phyloP scores from a whole-genome alignment of 2,888 invertebrate genomes.

The Cephus runcator region DNA sequence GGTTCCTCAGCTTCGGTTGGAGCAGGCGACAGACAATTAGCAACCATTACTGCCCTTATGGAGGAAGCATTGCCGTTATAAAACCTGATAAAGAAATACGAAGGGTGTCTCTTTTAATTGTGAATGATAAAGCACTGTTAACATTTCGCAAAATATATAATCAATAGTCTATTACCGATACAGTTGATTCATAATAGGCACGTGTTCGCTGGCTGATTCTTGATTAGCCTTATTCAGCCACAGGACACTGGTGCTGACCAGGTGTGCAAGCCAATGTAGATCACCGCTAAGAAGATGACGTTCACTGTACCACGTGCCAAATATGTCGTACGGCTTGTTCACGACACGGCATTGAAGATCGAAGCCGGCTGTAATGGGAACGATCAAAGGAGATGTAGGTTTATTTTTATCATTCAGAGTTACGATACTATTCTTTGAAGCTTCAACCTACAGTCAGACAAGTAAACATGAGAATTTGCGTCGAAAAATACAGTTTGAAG shows the following conservation, averaged over 20 bases:
- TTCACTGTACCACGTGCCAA: conserved; percentile 91
- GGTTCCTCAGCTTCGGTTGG: conserved; percentile 50
- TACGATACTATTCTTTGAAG: not conserved
- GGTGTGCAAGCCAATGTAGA: conserved; percentile 81
- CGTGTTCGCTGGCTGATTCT: conserved; percentile 81
- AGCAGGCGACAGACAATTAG: conserved; percentile 72
- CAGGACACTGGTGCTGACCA: conserved; percentile 78
- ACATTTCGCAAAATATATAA: not conserved
- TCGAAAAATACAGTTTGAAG: not conserved
- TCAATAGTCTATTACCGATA: conserved; percentile 59
- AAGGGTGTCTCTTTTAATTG: not conserved
- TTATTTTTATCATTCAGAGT: conserved; percentile 3
- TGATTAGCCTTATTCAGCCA: conserved; percentile 88
- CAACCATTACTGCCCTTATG: conserved; percentile 80
- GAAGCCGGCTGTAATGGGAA: conserved; percentile 71
- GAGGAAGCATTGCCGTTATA: conserved; percentile 85
- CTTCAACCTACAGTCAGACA: not conserved
- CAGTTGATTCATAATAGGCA: conserved; percentile 79
- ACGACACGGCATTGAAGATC: conserved; percentile 78
- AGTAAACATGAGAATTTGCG: not conserved
- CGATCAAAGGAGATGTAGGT: not conserved
- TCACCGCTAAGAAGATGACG: conserved; percentile 83
- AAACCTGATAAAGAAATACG: conserved; percentile 66
- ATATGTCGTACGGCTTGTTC: conserved; percentile 88
- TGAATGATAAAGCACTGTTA: not conserved